Base-by-base conservation (phyloP, 2,888 invertebrate species). In the Lamellibrachia columna region DNA sequence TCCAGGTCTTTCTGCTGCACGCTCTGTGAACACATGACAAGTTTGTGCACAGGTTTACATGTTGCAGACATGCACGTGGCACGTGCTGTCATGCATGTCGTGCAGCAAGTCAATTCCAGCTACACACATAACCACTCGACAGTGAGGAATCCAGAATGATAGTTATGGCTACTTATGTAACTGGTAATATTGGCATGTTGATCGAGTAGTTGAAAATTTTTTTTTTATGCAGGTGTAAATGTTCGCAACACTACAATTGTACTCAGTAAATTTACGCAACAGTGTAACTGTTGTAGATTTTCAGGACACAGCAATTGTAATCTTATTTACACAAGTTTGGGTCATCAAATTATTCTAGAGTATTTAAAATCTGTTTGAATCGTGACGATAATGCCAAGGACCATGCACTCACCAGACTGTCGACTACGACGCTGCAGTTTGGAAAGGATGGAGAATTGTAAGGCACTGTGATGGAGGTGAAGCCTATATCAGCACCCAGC, bases 1-100 rank as follows among this genome's bases (percentile, higher is more conserved):
- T 93, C 91, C 22, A 93, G 40, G 90, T 93, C 93, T 40, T 90
- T 90, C 40, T 92, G 90, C 15, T 93, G 93, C 22, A 75, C 75
- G 22, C 75, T 22, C 75, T 75, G 75, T 75, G 15, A 75, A 75
- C 75, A 75, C 22, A 75, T n/a, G 6, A 22, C 75, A 11, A 75
- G 75, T 22, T 75, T n/a, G n/a, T 75, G 22, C 6, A 75, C 75
- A 75, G n/a, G 75, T 75, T 75, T n/a, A 75, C 75, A 40, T 40
- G 40, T 40, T 40, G 40, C 40, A n/a, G 75, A 75, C 22, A 75
- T 15, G 75, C 75, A 75, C 6, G 75, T 75, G 22, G n/a, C 22
- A 22, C 22, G 22, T 75, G 75, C 75, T 22, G 75, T 22, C 75
- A 75, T 75, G 75, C 22, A 75, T 22, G 75, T 22, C 22, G 15